Base-by-base conservation (phyloP, 2,888 invertebrate genomes). In the Spodoptera exigua region DNA sequence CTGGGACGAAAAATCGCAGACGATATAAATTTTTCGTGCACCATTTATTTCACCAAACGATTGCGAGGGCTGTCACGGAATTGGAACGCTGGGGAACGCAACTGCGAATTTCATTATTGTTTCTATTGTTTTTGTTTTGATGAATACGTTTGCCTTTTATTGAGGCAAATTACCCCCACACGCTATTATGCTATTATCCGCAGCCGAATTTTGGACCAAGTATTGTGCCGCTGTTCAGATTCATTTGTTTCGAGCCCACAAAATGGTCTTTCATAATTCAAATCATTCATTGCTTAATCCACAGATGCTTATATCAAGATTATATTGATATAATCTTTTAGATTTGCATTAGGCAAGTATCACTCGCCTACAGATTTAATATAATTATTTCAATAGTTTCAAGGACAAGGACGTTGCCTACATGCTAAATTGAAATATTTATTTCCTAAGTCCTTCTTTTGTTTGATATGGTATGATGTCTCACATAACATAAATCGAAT, bases 31-130 rank as follows among this genome's bases (percentile, higher is more conserved):
- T 91, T 86, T 88, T 86, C 88, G 83, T 81, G 88, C 85, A 78
- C 89, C 90, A 91, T 93, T 93, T 92, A 90, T 90, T 92, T 88
- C 84, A 84, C 85, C 87, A 83, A 89, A 84, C 80, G 82, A 81
- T 81, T 79, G 82, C 77, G 84, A 83, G 85, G 81, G 82, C 77
- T 78, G 75, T 73, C 65, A 60, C 80, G 85, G 86, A 83, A 80
- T 71, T 64, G 78, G 79, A 78, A 52, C 76, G 79, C 68, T 68
- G 69, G 79, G 77, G 57, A 66, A 58, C 61, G 73, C 55, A 69
- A 70, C 74, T 72, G 82, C 79, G 77, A 77, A 74, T 78, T 74
- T 70, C 67, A 67, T 75, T 67, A 73, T 65, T 64, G 61, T 61
- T 76, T 51, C 70, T 57, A 69, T 70, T 72, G 76, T 75, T 64